Percentiles rank a stretch among this genome's conserved stretches.
These are phyloP conservation scores for Vombatus ursinus DNA, from an alignment of 2,113 vertebrate species.

Conservation along the genomic window DNA sequence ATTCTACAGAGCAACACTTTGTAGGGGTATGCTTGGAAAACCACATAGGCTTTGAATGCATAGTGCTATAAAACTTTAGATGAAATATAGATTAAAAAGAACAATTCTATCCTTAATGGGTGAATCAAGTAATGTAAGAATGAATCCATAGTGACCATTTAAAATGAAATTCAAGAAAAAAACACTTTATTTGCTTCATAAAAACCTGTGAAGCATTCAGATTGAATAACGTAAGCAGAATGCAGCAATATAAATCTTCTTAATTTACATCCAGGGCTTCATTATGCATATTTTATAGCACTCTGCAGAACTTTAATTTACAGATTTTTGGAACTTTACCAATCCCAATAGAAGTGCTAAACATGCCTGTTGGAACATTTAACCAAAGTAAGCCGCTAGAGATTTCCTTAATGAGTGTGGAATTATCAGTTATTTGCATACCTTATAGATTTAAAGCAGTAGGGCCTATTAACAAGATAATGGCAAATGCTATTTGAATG, in stretches of 20 bases:
- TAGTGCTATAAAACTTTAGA: constrained; percentile 74
- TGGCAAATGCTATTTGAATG: constrained; percentile 81
- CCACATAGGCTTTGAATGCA: constrained; percentile 62
- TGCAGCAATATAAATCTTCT: constrained; percentile 84
- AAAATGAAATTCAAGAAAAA: constrained; percentile 83
- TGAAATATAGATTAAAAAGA: constrained; percentile 81
- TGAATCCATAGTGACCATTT: constrained; percentile 84
- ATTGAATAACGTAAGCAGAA: constrained; percentile 85
- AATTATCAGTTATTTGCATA: constrained; percentile 90
- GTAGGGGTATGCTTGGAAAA: constrained; percentile 22
- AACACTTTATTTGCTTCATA: constrained; percentile 85
- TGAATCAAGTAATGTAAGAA: constrained; percentile 80
- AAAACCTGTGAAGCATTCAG: constrained; percentile 86
- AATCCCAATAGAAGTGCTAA: constrained; percentile 84
- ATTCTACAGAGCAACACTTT: constrained; percentile 50
- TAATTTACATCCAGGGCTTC: constrained; percentile 86
- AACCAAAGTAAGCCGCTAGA: constrained; percentile 83
- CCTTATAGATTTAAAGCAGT: constrained; percentile 86
- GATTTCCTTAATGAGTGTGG: constrained; percentile 84
- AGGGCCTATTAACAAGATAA: constrained; percentile 86
- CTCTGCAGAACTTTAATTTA: constrained; percentile 87
- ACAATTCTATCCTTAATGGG: constrained; percentile 79
- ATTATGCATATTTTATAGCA: constrained; percentile 88
- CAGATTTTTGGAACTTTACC: constrained; percentile 85
- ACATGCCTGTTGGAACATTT: constrained; percentile 86